Evolutionary conservation across 2,797 vertebrate genomes (phyloP).

Genomic region (Hydrolagus colliei): DNA sequence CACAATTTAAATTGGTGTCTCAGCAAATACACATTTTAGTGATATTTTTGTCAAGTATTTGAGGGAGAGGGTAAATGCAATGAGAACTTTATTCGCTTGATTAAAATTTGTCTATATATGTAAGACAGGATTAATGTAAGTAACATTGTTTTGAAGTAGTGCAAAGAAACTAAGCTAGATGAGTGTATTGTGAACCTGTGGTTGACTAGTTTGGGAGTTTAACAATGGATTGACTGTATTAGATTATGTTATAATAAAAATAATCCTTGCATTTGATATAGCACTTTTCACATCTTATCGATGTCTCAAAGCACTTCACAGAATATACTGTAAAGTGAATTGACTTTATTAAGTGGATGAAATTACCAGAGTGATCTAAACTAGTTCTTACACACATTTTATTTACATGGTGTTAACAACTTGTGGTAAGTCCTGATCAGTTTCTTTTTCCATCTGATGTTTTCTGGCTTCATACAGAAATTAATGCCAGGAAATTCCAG

Average conservation of each 20-base stretch:
- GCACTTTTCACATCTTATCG: no score
- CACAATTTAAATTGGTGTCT: not conserved
- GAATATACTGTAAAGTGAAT: no score
- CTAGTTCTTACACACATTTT: no score
- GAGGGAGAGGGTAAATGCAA: not conserved
- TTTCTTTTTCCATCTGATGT: not conserved
- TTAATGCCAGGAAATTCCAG: not conserved
- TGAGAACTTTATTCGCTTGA: not conserved
- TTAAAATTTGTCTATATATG: not conserved
- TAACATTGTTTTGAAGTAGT: no score
- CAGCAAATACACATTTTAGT: not conserved
- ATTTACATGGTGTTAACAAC: no score
- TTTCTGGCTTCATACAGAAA: not conserved
- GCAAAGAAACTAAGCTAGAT: no score
- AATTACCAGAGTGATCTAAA: not conserved
- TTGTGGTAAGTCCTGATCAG: not conserved
- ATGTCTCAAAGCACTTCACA: no score
- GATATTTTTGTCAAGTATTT: not conserved
- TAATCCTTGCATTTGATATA: no score
- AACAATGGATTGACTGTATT: no score
- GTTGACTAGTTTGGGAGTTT: not conserved
- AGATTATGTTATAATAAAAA: not conserved
- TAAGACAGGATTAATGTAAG: not conserved
- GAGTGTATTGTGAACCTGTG: no score
- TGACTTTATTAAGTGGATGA: no score